phyloP scores from a whole-genome alignment of 2,113 vertebrate species.

The Spilogale gracilis region DNA sequence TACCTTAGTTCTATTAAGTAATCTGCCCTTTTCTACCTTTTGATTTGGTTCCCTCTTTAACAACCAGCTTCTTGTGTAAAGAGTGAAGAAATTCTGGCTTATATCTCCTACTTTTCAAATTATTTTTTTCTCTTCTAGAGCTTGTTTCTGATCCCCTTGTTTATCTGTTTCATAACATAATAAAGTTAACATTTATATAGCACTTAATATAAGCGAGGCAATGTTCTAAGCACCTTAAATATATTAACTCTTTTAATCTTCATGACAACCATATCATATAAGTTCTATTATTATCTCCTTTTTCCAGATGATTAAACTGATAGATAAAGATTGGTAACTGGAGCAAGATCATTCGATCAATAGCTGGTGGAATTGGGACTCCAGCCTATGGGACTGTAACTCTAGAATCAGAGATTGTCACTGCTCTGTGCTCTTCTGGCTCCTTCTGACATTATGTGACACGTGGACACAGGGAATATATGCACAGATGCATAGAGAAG shows the following conservation, averaged over 20 bases:
- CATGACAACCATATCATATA: neutral
- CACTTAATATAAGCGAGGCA: neutral
- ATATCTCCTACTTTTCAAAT: neutral
- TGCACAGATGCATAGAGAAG: neutral
- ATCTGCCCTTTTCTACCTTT: neutral
- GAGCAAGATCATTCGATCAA: neutral
- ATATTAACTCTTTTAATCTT: neutral
- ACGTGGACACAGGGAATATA: neutral
- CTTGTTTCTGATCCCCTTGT: neutral
- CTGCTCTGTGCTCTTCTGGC: rapidly evolving
- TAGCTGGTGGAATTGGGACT: rapidly evolving
- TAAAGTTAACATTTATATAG: neutral
- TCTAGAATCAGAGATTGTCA: neutral
- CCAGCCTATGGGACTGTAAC: rapidly evolving
- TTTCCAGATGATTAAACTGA: neutral
- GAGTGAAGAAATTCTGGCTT: neutral
- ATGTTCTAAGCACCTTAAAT: neutral
- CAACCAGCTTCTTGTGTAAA: neutral
- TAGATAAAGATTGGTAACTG: neutral
- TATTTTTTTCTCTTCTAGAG: neutral
- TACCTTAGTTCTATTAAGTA: neutral
- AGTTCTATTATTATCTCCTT: neutral
- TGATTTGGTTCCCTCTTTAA: neutral
- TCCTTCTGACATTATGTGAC: neutral
- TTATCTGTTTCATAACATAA: neutral